phyloP scores from a whole-genome alignment of 1,140 invertebrate genomes.

The Tachypleus tridentatus region DNA sequence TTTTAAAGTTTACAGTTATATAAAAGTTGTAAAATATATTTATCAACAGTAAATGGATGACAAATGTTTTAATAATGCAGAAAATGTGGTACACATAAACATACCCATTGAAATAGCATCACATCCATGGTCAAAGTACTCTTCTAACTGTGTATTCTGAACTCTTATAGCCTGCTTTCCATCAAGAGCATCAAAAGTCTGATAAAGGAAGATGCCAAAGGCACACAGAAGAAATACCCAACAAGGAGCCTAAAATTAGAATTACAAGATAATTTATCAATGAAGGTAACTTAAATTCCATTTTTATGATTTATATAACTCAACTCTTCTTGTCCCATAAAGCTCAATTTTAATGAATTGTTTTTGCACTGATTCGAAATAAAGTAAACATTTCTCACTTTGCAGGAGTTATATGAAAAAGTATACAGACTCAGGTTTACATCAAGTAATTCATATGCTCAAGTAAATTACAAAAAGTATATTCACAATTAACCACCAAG shows the following conservation, averaged over 20 bases:
- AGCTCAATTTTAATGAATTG: too few relatives aligned
- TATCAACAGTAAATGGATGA: neutral
- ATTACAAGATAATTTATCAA: conserved; percentile 1
- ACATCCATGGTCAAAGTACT: conserved; percentile 48
- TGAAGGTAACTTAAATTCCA: neutral
- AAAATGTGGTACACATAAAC: conserved; percentile 12
- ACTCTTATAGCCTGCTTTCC: conserved; percentile 46
- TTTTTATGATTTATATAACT: conserved; percentile 3
- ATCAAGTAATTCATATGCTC: too few relatives aligned
- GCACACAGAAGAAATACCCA: conserved; percentile 39
- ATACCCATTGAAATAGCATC: conserved; percentile 36
- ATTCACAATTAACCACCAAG: too few relatives aligned
- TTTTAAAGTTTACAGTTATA: neutral
- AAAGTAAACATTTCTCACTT: too few relatives aligned
- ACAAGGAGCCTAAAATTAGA: conserved; percentile 31
- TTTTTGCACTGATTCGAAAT: too few relatives aligned
- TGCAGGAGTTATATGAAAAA: too few relatives aligned
- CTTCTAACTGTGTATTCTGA: conserved; percentile 39
- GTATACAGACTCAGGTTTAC: too few relatives aligned
- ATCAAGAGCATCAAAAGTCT: conserved; percentile 46
- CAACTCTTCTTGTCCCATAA: neutral
- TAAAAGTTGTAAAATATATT: too few relatives aligned
- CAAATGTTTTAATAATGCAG: neutral
- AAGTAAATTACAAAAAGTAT: too few relatives aligned
- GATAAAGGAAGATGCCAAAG: conserved; percentile 44